Evolutionary conservation across 53 echinoderm and acorn worm genomes (phyloP).

Genomic region (Luidia sarsii): DNA sequence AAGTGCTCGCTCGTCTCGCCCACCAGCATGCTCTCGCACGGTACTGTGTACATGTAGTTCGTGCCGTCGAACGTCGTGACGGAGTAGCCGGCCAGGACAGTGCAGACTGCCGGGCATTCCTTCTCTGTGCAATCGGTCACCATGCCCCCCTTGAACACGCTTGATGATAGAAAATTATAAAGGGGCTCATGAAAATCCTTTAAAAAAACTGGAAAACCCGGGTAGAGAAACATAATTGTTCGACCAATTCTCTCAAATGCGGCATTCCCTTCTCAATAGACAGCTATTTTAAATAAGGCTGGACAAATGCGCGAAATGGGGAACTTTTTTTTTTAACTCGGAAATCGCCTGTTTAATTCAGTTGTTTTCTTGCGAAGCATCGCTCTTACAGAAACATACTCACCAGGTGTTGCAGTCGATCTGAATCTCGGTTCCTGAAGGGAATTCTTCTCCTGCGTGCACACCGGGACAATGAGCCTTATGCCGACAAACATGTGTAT

Average conservation of each 20-base stretch:
- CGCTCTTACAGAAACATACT: not conserved
- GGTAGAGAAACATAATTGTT: no score
- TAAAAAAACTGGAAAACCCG: no score
- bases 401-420: constrained; percentile 43
- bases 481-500: constrained; percentile 39
- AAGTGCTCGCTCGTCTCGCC: constrained; percentile 4
- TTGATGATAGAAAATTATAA: no score
- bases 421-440: constrained; percentile 30
- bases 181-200: no score
- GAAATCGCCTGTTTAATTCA: no score
- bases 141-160: no score
- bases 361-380: no score
- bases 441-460: constrained; percentile 5
- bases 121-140: constrained; percentile 22
- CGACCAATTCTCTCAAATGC: no score
- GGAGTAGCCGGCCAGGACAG: constrained; percentile 30
- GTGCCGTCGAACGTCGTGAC: constrained; percentile 53
- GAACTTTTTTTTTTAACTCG: no score
- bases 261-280: no score
- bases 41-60: constrained; percentile 15
- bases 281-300: no score
- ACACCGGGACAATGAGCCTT: constrained; percentile 48
- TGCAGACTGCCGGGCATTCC: constrained; percentile 29
- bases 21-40: constrained; percentile 38
- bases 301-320: no score